A percentile compares a stretch with the other conserved stretches of the same genome.
These are phyloP conservation scores for Pygocentrus nattereri DNA, from an alignment of 2,797 vertebrate genomes.

Conservation along the genomic window DNA sequence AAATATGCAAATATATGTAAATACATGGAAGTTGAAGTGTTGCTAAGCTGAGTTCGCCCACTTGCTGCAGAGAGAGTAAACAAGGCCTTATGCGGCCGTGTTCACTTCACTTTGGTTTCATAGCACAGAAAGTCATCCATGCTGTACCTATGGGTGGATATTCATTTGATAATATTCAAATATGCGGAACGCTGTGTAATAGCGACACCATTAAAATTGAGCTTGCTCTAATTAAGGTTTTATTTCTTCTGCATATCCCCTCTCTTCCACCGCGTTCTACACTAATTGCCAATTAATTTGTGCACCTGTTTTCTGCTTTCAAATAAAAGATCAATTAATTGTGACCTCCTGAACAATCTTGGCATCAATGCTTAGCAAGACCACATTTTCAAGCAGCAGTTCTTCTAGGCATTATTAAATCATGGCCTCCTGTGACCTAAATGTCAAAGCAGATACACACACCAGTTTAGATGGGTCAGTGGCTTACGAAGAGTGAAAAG, in stretches of 20 bases:
- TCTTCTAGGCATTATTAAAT: not conserved
- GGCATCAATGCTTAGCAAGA: constrained; percentile 31
- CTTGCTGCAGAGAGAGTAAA: constrained; percentile 64
- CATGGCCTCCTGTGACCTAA: not conserved
- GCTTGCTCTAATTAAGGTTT: constrained; percentile 72
- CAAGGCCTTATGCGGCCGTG: constrained; percentile 42
- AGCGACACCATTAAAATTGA: constrained; percentile 71
- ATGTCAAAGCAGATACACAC: not conserved
- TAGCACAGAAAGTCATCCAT: constrained; percentile 6
- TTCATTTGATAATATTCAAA: constrained; percentile 38
- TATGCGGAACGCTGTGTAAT: constrained; percentile 42
- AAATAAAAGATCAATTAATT: constrained; percentile 72
- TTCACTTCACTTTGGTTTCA: constrained; percentile 32
- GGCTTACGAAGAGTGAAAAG: not conserved
- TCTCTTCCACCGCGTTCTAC: constrained; percentile 34
- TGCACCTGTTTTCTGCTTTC: constrained; percentile 76
- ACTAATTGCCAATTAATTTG: constrained; percentile 80
- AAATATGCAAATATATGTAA: constrained; percentile 60
- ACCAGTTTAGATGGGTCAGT: not conserved
- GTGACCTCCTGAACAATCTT: constrained; percentile 70
- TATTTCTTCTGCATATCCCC: constrained; percentile 37
- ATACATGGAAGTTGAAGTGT: constrained; percentile 26
- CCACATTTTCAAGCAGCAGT: constrained; percentile 17
- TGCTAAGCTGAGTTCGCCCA: constrained; percentile 24
- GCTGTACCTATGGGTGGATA: constrained; percentile 12